Evolutionary conservation across 2,113 vertebrate species (phyloP), one percentile per base, ranked within the genome.

Genomic region (Xyliphius kryptos): DNA sequence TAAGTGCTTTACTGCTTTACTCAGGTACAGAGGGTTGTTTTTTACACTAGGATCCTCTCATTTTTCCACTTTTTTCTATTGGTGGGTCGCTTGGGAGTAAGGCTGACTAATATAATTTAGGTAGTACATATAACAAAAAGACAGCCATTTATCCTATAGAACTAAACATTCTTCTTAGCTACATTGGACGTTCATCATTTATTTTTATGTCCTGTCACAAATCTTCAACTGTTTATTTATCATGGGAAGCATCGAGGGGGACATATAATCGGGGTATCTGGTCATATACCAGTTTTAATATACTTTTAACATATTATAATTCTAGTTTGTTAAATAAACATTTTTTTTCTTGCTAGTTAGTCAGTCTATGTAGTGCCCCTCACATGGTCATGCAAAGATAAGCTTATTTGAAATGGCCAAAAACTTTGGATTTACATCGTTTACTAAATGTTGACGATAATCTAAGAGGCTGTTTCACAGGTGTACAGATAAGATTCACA

Each of bases 1-100:
- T 73, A 73, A 73, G 71, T 73, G 71, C 71, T 73, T 69, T 66
- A 56, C 71, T 73, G 71, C 71, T 73, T 69, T 66, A 56, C 71
- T 73, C 66, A 73, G 71, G 71, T 73, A 63, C 71, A 73, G 61
- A 73, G 69, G 47, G 66, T 60, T 57, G 71, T 69, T 66, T 63
- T 73, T 56, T 73, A 73, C 52, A 62, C 66, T 60, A 49, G 71
- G 66, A 73, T 66, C 71, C 66, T 69, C 67, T 64, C 59, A 55
- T 73, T 69, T n/a, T 32, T 53, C 66, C 61, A 73, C 69, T 73
- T 62, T 66, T 69, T 66, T 62, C 52, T 20, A 56, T 66, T 32
- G 61, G 62, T 61, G 52, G 56, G 47, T 57, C 66, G 69, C 47
- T 65, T 15, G 71, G 61, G 55, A 65, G 53, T 66, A 38, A 62